Conservation (phyloP, 1,140 invertebrate species). For the Armadillidium nasatum region DNA sequence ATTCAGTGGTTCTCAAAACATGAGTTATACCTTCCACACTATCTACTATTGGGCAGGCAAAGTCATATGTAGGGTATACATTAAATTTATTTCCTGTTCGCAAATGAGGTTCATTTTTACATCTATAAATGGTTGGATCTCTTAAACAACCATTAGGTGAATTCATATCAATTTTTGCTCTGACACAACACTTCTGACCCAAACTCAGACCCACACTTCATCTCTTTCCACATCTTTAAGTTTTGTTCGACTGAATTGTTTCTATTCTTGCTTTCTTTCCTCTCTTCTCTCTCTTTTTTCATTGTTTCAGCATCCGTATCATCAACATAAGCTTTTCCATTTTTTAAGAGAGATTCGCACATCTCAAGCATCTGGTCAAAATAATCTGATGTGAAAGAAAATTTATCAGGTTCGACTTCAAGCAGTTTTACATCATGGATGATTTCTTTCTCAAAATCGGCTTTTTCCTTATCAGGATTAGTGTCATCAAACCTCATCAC, state of each 20-base stretch:
- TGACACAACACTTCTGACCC: slow-evolving; percentile 86
- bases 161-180: slow-evolving; percentile 97
- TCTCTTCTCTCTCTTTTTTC: slow-evolving; percentile 90
- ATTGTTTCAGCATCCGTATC: slow-evolving; percentile 90
- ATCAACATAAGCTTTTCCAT: slow-evolving; percentile 91
- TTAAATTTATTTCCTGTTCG: slow-evolving; percentile 92
- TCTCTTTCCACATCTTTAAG: slow-evolving; percentile 87
- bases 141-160: slow-evolving; percentile 94
- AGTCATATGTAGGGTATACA: slow-evolving; percentile 99
- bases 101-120: slow-evolving; percentile 90
- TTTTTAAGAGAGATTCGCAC: slow-evolving; percentile 82
- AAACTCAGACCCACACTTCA: slow-evolving; percentile 74
- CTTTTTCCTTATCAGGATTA: slow-evolving; percentile 97
- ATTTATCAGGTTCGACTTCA: slow-evolving; percentile 85
- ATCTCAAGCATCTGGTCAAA: slow-evolving; percentile 86
- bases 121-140: slow-evolving; percentile 99
- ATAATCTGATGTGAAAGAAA: slow-evolving; percentile 94
- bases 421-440: slow-evolving; percentile 88
- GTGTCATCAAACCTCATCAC: slow-evolving; percentile 99
- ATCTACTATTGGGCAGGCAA: slow-evolving; percentile 99
- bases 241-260: slow-evolving; percentile 81
- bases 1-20: slow-evolving; percentile 92
- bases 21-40: slow-evolving; percentile 95
- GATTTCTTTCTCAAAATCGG: slow-evolving; percentile 97
- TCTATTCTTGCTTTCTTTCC: slow-evolving; percentile 77